These are phyloP conservation scores for Darwinula stevensoni DNA, from an alignment of 2,888 invertebrate species.

Conservation along the genomic window DNA sequence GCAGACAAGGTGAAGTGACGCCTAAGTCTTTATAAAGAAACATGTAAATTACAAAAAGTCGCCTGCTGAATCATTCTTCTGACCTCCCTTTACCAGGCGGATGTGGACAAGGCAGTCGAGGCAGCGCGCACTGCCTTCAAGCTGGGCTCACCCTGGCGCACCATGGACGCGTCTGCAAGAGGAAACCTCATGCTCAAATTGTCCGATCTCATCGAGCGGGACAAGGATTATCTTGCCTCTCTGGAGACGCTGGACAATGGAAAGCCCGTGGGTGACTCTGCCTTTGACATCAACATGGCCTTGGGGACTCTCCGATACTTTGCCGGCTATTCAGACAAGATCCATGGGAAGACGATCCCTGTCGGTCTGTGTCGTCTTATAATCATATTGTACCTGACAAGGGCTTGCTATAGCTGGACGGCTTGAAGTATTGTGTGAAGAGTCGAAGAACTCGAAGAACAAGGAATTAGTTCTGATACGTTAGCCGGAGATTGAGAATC, in stretches of 20 bases:
- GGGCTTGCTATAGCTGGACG: no score
- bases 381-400: no score
- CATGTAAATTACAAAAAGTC: no score
- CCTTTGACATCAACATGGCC: constrained; percentile 10
- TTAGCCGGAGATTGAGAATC: no score
- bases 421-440: no score
- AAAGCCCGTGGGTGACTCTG: constrained; percentile 17
- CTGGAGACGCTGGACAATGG: constrained; percentile 18
- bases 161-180: constrained; percentile 22
- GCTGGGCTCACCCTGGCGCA: constrained; percentile 20
- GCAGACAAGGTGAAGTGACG: no score
- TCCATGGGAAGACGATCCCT: constrained; percentile 57
- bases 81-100: constrained; percentile 22
- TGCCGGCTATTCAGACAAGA: constrained; percentile 64
- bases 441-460: no score
- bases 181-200: constrained; percentile 18
- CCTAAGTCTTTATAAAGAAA: no score
- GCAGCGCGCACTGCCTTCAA: constrained; percentile 8
- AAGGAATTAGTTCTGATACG: no score
- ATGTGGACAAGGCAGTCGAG: no score
- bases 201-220: constrained; percentile 22
- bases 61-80: constrained; percentile 5
- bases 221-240: constrained; percentile 19
- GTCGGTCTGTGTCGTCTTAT: no score
- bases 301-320: constrained; percentile 23